Evolutionary conservation across 2,113 vertebrate species (phyloP), one percentile per base, ranked within the genome.

Genomic region (Aleadryas rufinucha): DNA sequence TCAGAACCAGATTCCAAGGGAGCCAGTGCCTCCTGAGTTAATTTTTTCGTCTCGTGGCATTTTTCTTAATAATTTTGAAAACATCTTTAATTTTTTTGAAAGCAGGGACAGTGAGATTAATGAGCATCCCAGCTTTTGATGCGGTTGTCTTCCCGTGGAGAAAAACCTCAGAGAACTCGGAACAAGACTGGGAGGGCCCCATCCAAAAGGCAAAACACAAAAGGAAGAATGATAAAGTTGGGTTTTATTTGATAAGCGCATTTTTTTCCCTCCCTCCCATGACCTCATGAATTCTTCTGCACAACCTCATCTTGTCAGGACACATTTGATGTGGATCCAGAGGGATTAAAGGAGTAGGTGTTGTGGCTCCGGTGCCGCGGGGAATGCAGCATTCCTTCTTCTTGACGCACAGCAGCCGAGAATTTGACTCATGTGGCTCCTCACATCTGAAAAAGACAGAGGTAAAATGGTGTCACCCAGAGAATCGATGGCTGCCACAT

Each of bases 291-390:
- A 47, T 28, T 60, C 28, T 37, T n/a, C 63, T 27, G 68, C 50
- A 61, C 70, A 35, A 6, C 24, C 37, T 4, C 27, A 30, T 54
- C 80, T 45, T 54, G 56, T 63, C 30, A 4, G 30, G 85, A 60
- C 7, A 2, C 57, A 54, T 3, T 2, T 27, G 47, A 5, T 4
- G n/a, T 1, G 68, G 65, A 60, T 21, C 30, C 50, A 20, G 72
- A 24, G 2, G 30, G 50, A 84, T 45, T 4, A 39, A 64, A 54
- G 12, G 18, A 5, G 63, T 3, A 69, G 91, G 85, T 13, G 88
- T 4, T 52, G 88, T 0, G 39, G 16, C 31, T 41, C 28, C 1
- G 1, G 24, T 0, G 14, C 64, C 1, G n/a, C n/a, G n/a, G 26
- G 93, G 61, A 63, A 64, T 2, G 18, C 44, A 5, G 11, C 64